Percentiles rank a stretch among this genome's conserved stretches.
phyloP scores from a whole-genome alignment of 2,888 invertebrate genomes.

The Andrena marginata region DNA sequence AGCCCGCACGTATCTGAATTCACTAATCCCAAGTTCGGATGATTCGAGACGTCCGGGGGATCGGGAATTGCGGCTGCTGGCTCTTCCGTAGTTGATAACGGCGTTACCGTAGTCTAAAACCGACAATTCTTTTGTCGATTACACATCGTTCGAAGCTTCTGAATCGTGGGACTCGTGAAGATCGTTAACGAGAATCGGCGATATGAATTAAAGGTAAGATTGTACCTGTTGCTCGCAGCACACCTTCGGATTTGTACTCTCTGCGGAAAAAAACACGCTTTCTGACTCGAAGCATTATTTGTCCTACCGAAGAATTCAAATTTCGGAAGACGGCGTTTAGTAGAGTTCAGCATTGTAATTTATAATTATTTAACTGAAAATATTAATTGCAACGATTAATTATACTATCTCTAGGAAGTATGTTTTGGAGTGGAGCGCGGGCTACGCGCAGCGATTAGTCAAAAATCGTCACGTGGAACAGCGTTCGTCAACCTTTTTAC shows the following conservation, averaged over 20 bases:
- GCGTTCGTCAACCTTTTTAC: no score
- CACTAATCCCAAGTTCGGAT: slow-evolving; percentile 83
- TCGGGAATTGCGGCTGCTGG: slow-evolving; percentile 2
- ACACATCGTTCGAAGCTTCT: neutral
- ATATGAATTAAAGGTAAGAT: neutral
- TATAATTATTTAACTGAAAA: no score
- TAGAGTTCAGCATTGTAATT: no score
- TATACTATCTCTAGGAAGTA: no score
- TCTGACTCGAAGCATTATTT: neutral
- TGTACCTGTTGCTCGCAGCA: slow-evolving; percentile 79
- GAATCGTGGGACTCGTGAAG: neutral
- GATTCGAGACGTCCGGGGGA: slow-evolving; percentile 83
- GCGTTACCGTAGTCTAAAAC: neutral
- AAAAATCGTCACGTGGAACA: no score
- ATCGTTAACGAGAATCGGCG: neutral
- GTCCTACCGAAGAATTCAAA: no score
- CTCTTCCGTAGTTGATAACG: neutral
- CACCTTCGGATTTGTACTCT: slow-evolving; percentile 83
- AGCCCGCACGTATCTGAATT: slow-evolving; percentile 87
- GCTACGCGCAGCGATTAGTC: no score
- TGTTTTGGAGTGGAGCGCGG: no score
- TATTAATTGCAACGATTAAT: no score
- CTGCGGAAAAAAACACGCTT: slow-evolving; percentile 35
- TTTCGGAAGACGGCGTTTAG: no score
- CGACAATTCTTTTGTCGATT: neutral